Base-by-base conservation (phyloP, 2,113 vertebrate species). In the Thoracochromis brauschi region DNA sequence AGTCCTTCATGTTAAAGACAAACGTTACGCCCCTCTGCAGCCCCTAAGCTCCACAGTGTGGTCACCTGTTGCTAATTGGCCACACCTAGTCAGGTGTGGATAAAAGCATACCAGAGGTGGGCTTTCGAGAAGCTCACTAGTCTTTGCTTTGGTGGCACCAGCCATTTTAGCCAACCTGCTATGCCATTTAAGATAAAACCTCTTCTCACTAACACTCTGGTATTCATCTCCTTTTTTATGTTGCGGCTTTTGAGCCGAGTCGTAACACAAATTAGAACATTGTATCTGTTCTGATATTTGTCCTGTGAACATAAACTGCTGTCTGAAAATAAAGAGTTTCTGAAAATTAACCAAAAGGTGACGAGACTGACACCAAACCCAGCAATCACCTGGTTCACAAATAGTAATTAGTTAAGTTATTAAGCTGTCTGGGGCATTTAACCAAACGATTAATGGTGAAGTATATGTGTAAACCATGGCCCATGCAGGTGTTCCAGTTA, bases 171-270 rank as follows among this genome's bases (percentile, higher is more conserved):
- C 55, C 26, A 58, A 3, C 24, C 24, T 24, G 24, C 24, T 24
- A 24, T 24, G 24, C 24, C 24, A 24, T 24, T 24, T 24, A 24
- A 24, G 24, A 24, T 24, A 24, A 24, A 57, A 58, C 55, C 55
- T 29, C 54, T 57, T 57, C 54, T 57, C 55, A 57, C 0, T 57
- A 57, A 57, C 13, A 5, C 55, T 5, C 57, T 2, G 57, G 2
- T 31, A 17, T 58, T 17, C 14, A 31, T 31, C 57, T 31, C 57
- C 57, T 58, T 8, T 57, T 58, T 58, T 58, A 17, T 31, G 26
- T 2, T 58, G 57, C 0, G 2, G 26, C 3, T 60, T 17, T 0
- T 17, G 57, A 60, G 3, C 5, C 0, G 3, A 0, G 57, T 2
- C 8, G 2, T 17, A 60, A 10, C 26, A 31, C 57, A 60, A 68